Percentiles rank a stretch among this genome's conserved stretches.
These are phyloP conservation scores for Scartelaos histophorus DNA, from an alignment of 2,113 vertebrate species.

Conservation along the genomic window DNA sequence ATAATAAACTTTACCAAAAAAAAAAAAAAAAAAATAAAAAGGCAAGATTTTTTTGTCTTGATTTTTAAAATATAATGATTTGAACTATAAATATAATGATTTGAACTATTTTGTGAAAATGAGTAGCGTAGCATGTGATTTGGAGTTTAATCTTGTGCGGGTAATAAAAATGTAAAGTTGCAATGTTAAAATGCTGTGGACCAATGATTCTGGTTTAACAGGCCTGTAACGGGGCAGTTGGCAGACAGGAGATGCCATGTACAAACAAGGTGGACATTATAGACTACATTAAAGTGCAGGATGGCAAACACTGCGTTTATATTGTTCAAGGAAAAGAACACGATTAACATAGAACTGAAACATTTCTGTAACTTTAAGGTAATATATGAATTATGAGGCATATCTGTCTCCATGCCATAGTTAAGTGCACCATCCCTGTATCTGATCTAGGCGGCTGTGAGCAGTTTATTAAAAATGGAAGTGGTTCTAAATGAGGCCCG, in stretches of 20 bases:
- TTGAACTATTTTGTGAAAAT: too few relatives aligned
- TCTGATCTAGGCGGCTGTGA: constrained; percentile 68
- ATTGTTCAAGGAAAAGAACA: constrained; percentile 13
- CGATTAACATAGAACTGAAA: constrained; percentile 8
- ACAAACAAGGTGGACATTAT: constrained; percentile 57
- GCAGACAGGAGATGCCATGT: constrained; percentile 36
- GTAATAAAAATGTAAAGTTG: constrained; percentile 44
- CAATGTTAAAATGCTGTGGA: constrained; percentile 10
- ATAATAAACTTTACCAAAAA: too few relatives aligned
- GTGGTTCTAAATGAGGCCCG: constrained; percentile 74
- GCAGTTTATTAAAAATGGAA: constrained; percentile 81
- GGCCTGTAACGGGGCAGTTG: constrained; percentile 42
- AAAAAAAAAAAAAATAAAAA: too few relatives aligned
- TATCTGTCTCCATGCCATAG: constrained; percentile 64
- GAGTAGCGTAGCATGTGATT: too few relatives aligned
- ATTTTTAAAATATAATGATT: too few relatives aligned
- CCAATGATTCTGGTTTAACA: constrained; percentile 50
- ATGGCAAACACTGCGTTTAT: constrained; percentile 46
- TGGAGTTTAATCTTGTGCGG: constrained; percentile 6
- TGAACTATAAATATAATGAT: too few relatives aligned
- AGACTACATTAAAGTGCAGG: constrained; percentile 29
- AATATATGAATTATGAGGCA: constrained; percentile 67
- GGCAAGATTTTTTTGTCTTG: too few relatives aligned
- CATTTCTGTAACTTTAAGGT: constrained; percentile 57
- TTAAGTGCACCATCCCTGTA: constrained; percentile 63